Evolutionary conservation across 2,797 vertebrate species (phyloP).

Genomic region (Dicrostonyx torquatus): DNA sequence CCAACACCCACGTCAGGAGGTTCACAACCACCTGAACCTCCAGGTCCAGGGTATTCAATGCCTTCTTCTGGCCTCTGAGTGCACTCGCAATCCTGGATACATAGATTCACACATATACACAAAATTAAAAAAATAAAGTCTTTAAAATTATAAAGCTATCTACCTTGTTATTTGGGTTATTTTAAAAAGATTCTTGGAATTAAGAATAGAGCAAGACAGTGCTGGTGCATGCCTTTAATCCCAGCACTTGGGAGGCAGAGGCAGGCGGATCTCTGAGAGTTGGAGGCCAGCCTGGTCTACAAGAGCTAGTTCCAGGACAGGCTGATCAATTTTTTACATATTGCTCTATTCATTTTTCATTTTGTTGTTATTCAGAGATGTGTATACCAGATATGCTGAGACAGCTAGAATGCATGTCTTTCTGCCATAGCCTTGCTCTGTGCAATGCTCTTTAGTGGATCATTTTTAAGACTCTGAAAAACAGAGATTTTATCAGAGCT

Average conservation of each 20-base stretch:
- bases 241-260: no score
- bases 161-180: not conserved
- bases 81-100: not conserved
- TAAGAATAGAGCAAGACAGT: not conserved
- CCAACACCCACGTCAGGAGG: no score
- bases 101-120: not conserved
- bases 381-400: not conserved
- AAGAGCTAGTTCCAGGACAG: no score
- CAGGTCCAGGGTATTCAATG: not conserved
- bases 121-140: not conserved
- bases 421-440: not conserved
- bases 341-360: not conserved
- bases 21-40: not conserved
- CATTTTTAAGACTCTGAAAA: not conserved
- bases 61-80: no score
- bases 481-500: not conserved
- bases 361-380: not conserved
- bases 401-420: not conserved
- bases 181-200: not conserved
- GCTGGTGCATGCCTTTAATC: no score
- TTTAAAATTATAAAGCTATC: constrained; percentile 23
- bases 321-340: not conserved
- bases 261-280: no score
- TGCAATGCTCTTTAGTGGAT: not conserved
- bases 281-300: no score